Evolutionary conservation across 1,140 invertebrate species (phyloP), one percentile per base, ranked within the genome.

Genomic region (Meloidogyne hapla): DNA sequence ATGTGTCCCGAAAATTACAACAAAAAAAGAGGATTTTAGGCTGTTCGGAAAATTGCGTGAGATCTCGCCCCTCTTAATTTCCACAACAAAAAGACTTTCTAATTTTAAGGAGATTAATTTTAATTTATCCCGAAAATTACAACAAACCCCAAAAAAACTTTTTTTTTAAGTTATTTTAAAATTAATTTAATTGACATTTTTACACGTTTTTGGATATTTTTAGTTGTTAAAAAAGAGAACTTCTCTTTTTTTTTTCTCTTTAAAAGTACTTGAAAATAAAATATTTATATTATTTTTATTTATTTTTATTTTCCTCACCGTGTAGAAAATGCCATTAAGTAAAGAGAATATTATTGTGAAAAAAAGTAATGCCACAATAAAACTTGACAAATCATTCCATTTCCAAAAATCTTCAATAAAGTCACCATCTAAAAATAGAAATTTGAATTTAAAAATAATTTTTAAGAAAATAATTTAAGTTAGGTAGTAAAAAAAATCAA

Each of bases 301-400:
- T 66, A 26, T 26, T 15, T 15, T 48, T 10, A 69, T 18, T 69
- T 25, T 28, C 38, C 75, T 74, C 68, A 92, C 90, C 81, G 93
- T 91, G 72, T 94, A 90, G 85, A 98, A 91, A 61, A 96, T 84
- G 88, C 94, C 97, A 86, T 94, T 97, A 38, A 96, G 84, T 23
- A 94, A 87, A 48, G 93, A 93, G 26, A 93, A 91, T 8, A 93
- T 86, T 21, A 92, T 91, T 70, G 93, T 92, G 88, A 99, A 95
- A 1, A 93, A 90, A 66, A 93, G 88, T 89, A 96, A 92, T 87
- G 94, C 98, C 85, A 97, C 93, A 77, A 98, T 84, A 85, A 98
- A 99, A 64, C 94, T 97, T 87, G 93, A 92, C 87, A 98, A 96
- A 89, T 98, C 95, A 75, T 94, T 96, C 96, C 96, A 99, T 86